These are phyloP conservation scores for Dysdera silvatica DNA, from an alignment of 1,140 invertebrate genomes.

Conservation along the genomic window DNA sequence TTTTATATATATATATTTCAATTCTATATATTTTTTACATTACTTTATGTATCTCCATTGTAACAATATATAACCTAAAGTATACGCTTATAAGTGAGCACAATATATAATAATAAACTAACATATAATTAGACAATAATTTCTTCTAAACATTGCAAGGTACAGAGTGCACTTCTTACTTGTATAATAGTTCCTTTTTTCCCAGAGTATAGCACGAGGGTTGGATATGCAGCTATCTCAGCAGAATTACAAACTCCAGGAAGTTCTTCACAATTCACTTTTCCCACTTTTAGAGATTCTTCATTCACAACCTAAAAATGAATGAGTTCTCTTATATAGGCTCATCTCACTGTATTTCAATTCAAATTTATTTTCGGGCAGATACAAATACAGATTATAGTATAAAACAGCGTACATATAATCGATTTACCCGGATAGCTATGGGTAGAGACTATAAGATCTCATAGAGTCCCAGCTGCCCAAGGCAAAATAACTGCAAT, in stretches of 20 bases:
- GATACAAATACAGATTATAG: constrained; percentile 14
- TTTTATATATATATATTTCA: no score
- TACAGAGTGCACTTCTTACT: no score
- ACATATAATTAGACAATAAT: no score
- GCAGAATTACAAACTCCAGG: constrained; percentile 45
- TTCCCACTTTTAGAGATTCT: constrained; percentile 49
- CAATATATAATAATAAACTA: no score
- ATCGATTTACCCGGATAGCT: background rate
- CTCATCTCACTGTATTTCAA: background rate
- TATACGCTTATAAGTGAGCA: no score
- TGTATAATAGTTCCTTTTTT: constrained; percentile 9
- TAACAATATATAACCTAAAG: no score
- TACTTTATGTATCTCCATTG: no score
- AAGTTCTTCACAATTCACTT: constrained; percentile 52
- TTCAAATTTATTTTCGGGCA: background rate
- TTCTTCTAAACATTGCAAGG: no score
- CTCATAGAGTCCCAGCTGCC: no score
- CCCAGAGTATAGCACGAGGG: constrained; percentile 47
- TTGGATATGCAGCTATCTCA: constrained; percentile 51
- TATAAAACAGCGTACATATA: background rate
- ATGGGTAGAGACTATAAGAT: background rate
- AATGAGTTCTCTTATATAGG: constrained; percentile 23
- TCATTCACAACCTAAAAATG: constrained; percentile 47
- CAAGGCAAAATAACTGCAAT: no score
- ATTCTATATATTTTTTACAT: no score